phyloP scores from a whole-genome alignment of 2,888 invertebrate species.

The Acleris laterana region DNA sequence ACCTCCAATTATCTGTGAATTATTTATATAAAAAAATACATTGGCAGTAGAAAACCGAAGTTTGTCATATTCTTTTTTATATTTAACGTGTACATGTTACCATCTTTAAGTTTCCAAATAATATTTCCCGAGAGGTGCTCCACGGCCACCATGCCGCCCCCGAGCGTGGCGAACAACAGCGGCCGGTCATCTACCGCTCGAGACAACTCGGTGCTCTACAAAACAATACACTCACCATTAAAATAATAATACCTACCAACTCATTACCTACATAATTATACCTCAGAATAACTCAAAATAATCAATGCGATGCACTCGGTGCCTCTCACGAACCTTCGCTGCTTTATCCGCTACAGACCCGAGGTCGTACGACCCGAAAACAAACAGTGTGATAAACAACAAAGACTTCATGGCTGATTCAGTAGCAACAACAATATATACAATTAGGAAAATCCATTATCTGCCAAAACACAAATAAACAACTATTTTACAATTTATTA shows the following conservation, averaged over 20 bases:
- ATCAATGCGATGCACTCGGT: conserved; percentile 53
- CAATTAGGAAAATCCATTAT: conserved; percentile 50
- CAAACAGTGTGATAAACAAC: conserved; percentile 60
- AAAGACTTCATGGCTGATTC: conserved; percentile 56
- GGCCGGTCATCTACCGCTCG: conserved; percentile 88
- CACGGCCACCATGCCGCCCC: conserved; percentile 96
- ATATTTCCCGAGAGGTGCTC: conserved; percentile 93
- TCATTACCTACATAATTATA: conserved; percentile 42
- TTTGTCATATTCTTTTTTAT: no score
- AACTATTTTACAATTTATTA: conserved; percentile 7
- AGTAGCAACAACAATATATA: conserved; percentile 38
- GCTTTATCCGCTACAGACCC: conserved; percentile 63
- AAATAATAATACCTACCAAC: conserved; percentile 31
- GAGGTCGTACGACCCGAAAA: conserved; percentile 62
- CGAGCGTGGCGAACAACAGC: conserved; percentile 95
- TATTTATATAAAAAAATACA: no score
- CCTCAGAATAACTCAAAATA: conserved; percentile 36
- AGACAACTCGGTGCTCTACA: conserved; percentile 86
- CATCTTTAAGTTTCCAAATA: conserved; percentile 96
- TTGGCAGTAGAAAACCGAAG: no score
- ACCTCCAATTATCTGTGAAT: no score
- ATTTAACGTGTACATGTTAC: conserved; percentile 68
- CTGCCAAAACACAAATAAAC: conserved; percentile 40
- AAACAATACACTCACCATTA: conserved; percentile 45
- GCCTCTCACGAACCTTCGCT: conserved; percentile 64